Evolutionary conservation across 2,888 invertebrate species (phyloP), one percentile per base, ranked within the genome.

Genomic region (Chironomus riparius): DNA sequence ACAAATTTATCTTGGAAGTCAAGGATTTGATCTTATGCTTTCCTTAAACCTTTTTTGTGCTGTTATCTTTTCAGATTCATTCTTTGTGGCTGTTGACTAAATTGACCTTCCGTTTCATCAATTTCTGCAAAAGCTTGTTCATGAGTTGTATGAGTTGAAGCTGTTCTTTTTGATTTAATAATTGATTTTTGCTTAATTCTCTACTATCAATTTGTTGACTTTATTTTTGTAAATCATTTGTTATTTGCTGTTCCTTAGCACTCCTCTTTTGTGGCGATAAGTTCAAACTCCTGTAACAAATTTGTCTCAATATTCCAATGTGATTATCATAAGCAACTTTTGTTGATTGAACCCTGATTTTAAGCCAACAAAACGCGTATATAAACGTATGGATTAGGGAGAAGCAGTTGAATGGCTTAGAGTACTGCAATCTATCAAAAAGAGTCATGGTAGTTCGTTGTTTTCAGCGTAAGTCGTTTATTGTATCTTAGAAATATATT

Each of bases 41-140:
- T 87, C 78, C 88, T 86, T 22, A 92, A 81, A 78, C 91, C 85
- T 80, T 89, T n/a, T 89, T 77, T 87, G 86, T 3, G 90, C 77
- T 12, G 79, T 78, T 77, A 83, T 80, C 77, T 82, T 80, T 78
- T 83, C 81, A 47, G 77, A 76, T 71, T 81, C 79, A 6, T 81
- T 78, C 2, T 81, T n/a, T 82, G 80, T 50, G 85, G 77, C 61
- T 83, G 87, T 4, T 82, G 80, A 72, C 85, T 86, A 48, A 87
- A 81, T 74, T 87, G 86, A n/a, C 81, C 81, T 78, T 88, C 87
- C 48, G 85, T 80, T 76, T 85, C 85, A 77, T 87, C 86, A 22
- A 86, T 81, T 77, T 86, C 86, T 2, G 81, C 81, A 62, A 85
- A 78, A 71, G 85, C 81, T 15, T 83, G 81, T 76, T 86, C 84